Base-by-base conservation (phyloP, 1,140 invertebrate species). In the Anastrepha ludens region DNA sequence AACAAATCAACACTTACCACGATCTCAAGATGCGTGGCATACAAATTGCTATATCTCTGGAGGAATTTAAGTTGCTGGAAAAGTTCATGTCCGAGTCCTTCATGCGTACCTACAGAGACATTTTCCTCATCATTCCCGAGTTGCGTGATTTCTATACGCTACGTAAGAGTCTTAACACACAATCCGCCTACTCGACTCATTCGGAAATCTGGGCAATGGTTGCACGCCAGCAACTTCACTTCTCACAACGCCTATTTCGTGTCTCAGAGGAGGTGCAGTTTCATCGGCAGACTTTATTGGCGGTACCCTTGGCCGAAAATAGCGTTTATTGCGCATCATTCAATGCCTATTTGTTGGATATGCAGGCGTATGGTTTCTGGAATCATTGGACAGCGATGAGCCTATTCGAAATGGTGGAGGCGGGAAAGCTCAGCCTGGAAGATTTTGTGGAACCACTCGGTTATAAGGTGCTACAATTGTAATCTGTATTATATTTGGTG, bases 221-320 rank as follows among this genome's bases (percentile, higher is more conserved):
- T 9, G 62, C 64, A 13, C 47, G 60, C 15, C 62, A 67, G 39
- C 86, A 87, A 15, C 44, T 29, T 15, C 67, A 55, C 13, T 87
- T 87, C 20, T 29, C 86, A 9, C 59, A 64, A 50, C 29, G 60
- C 6, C 59, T 87, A 11, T 87, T 87, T 67, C 86, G 64, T 17
- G 20, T 67, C 0, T 87, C 86, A 17, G 47, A 65, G 9, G 15
- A 47, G 15, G n/a, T 70, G 17, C 15, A 87, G 5, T 87, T 87
- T 44, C 59, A 65, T 64, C 58, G 41, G 4, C 60, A 62, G n/a
- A 64, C 67, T 44, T n/a, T 50, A 15, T 17, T 87, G 0, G 62
- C 86, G 9, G 62, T 87, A 17, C 86, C 62, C 6, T 70, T 87
- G 86, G 86, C 86, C 8, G 64, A 87, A 17, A 87, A 87, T 67